These are phyloP conservation scores for Orientallactaga bullata DNA, from an alignment of 2,113 vertebrate genomes.

Conservation along the genomic window DNA sequence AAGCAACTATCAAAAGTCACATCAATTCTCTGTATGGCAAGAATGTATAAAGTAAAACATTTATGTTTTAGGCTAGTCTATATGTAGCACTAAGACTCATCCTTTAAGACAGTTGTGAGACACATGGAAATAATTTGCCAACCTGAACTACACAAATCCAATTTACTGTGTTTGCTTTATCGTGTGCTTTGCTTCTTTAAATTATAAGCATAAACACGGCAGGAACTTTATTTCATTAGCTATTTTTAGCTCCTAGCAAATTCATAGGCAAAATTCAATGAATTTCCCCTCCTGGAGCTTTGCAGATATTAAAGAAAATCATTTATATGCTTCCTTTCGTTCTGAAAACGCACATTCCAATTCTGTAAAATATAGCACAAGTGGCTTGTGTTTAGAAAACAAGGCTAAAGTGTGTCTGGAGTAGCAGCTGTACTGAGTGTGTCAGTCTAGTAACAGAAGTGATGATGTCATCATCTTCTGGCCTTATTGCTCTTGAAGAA, in stretches of 20 bases:
- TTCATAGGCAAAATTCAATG: background rate
- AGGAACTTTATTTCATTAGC: background rate
- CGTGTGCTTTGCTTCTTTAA: constrained; percentile 29
- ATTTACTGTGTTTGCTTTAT: constrained; percentile 11
- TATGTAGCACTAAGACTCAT: background rate
- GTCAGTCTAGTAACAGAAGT: background rate
- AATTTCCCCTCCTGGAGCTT: background rate
- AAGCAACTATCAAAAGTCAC: background rate
- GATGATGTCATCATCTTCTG: constrained; percentile 17
- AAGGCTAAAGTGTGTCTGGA: background rate
- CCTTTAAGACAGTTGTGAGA: background rate
- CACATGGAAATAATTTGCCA: background rate
- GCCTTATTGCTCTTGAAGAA: constrained; percentile 51
- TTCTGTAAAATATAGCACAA: constrained; percentile 20
- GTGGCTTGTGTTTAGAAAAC: background rate
- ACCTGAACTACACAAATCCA: background rate
- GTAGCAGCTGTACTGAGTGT: too few species aligned
- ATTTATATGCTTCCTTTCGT: background rate
- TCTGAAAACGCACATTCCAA: constrained; percentile 36
- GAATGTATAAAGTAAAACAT: background rate
- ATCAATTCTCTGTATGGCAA: background rate
- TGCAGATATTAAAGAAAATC: constrained; percentile 42
- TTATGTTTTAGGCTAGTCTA: background rate
- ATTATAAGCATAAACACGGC: background rate
- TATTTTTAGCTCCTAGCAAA: background rate